phyloP scores from a whole-genome alignment of 2,888 invertebrate genomes.

The Metalampra italica region DNA sequence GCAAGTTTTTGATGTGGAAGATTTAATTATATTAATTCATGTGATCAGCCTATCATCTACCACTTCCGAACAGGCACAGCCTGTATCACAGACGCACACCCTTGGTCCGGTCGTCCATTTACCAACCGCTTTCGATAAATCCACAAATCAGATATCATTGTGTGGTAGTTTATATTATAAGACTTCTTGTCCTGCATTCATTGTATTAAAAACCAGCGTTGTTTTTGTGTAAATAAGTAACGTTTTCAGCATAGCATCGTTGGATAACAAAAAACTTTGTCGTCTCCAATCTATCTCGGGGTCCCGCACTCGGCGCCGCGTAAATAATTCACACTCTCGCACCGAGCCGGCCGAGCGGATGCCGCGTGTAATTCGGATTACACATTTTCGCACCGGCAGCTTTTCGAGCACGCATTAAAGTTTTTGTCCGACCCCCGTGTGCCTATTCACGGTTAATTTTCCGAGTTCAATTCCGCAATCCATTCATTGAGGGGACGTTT shows the following conservation, averaged over 20 bases:
- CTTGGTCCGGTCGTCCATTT: no score
- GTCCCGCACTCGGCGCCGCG: conserved; percentile 48
- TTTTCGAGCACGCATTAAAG: conserved; percentile 59
- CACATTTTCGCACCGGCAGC: conserved; percentile 60
- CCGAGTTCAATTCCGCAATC: conserved; percentile 61
- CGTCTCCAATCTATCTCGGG: conserved; percentile 38
- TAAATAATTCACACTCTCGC: conserved; percentile 60
- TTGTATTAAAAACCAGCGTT: neutral
- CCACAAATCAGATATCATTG: no score
- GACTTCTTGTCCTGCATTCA: neutral
- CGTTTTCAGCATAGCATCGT: conserved; percentile 23
- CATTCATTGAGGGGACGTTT: conserved; percentile 56
- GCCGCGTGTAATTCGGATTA: conserved; percentile 62
- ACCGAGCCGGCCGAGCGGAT: conserved; percentile 51
- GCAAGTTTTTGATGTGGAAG: no score
- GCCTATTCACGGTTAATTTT: conserved; percentile 63
- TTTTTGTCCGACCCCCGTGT: conserved; percentile 49
- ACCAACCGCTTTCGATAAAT: no score
- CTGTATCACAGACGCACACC: no score
- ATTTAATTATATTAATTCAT: no score
- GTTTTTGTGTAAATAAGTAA: conserved; percentile 6
- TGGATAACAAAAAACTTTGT: conserved; percentile 45
- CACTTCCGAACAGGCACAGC: no score
- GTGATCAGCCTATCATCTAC: no score
- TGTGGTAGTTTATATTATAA: no score